Conservation (phyloP, 2,113 vertebrate genomes). For the Excalfactoria chinensis region DNA sequence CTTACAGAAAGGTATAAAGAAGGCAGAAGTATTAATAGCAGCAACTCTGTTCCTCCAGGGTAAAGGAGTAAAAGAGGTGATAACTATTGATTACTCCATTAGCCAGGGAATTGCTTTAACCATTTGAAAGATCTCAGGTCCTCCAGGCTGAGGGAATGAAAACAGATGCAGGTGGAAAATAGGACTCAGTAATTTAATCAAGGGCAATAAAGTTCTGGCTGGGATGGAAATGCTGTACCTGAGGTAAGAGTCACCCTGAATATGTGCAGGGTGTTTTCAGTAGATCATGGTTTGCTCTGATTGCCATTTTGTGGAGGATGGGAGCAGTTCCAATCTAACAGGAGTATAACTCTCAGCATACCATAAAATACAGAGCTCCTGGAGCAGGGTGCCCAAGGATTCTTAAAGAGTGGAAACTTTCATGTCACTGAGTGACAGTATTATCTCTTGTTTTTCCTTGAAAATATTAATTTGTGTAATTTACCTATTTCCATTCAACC, state of each 20-base stretch:
- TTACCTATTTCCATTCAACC: neutral
- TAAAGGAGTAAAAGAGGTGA: conserved; percentile 1
- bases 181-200: neutral
- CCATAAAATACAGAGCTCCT: neutral
- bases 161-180: conserved; percentile 2
- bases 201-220: neutral
- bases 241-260: neutral
- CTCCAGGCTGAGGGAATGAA: neutral
- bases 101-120: conserved; percentile 17
- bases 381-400: neutral
- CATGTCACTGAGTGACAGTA: neutral
- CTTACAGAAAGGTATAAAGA: neutral
- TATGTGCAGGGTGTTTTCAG: neutral
- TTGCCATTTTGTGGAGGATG: neutral
- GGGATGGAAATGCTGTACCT: neutral
- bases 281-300: neutral
- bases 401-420: neutral
- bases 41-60: neutral
- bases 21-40: neutral
- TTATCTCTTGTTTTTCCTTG: neutral
- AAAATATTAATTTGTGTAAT: neutral
- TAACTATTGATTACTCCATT: conserved; percentile 52
- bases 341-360: neutral
- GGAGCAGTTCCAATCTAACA: neutral
- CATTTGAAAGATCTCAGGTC: conserved; percentile 9